Percentiles rank a stretch among this genome's conserved stretches.
These are phyloP conservation scores for Corythornis cristatus DNA, from an alignment of 2,113 vertebrate species.

Conservation along the genomic window DNA sequence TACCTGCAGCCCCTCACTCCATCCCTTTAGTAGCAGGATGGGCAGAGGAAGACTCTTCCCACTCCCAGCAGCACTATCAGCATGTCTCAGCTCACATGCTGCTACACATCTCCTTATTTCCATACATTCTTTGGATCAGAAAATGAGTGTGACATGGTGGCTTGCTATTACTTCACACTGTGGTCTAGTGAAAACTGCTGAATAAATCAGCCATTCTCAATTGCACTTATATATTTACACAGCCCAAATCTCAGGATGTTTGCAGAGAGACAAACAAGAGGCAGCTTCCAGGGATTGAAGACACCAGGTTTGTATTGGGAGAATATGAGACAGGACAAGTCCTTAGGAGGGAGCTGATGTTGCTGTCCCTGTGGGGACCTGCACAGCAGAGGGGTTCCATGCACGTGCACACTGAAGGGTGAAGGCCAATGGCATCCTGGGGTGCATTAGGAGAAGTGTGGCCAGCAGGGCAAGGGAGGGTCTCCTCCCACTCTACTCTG, in stretches of 20 bases:
- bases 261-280: not conserved
- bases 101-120: not conserved
- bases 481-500: no score
- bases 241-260: not conserved
- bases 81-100: not conserved
- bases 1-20: no score
- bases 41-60: not conserved
- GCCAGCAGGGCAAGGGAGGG: no score
- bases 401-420: not conserved
- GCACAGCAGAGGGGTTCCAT: not conserved
- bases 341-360: not conserved
- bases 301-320: not conserved
- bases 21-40: not conserved
- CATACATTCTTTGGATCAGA: not conserved
- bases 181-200: not conserved
- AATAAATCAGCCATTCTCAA: not conserved
- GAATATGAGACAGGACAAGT: not conserved
- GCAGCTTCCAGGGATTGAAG: not conserved
- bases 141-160: not conserved
- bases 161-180: not conserved
- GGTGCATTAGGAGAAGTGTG: no score
- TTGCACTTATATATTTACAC: not conserved
- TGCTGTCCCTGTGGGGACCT: no score
- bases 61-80: not conserved
- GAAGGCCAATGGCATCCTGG: no score